These are phyloP conservation scores for Vesta saturnalis DNA, from an alignment of 2,888 invertebrate genomes.

Conservation along the genomic window DNA sequence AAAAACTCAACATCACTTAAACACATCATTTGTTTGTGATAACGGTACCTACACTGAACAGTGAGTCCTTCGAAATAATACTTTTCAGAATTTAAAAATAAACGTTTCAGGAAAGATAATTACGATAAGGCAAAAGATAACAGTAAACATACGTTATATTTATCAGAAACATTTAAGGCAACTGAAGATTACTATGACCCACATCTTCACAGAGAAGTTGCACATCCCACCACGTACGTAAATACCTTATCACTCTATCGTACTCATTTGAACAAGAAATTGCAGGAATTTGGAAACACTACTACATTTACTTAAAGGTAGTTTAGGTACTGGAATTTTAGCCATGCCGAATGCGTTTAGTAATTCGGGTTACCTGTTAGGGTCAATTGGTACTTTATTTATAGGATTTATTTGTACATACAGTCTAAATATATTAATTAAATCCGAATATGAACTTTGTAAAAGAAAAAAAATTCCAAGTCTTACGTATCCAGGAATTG, in stretches of 20 bases:
- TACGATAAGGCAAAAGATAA: neutral
- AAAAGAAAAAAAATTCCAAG: conserved; percentile 76
- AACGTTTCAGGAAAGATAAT: neutral
- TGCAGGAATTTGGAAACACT: conserved; percentile 78
- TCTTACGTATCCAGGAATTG: conserved; percentile 77
- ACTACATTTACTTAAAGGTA: conserved; percentile 88
- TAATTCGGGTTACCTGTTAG: conserved; percentile 83
- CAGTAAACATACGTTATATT: neutral
- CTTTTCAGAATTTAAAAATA: neutral
- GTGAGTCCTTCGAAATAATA: neutral
- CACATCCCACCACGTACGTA: conserved; percentile 80
- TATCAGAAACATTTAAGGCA: neutral
- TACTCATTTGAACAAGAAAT: conserved; percentile 17
- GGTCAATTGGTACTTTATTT: conserved; percentile 78
- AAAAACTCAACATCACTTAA: too few species aligned
- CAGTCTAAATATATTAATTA: conserved; percentile 86
- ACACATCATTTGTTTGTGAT: neutral
- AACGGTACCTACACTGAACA: neutral
- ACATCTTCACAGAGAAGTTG: conserved; percentile 72
- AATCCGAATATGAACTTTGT: conserved; percentile 71
- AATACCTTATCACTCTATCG: conserved; percentile 18
- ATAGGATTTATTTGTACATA: conserved; percentile 86
- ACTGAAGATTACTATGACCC: conserved; percentile 73
- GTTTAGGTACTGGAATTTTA: conserved; percentile 92
- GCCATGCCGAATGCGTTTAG: conserved; percentile 95